Base-by-base conservation (phyloP, 2,888 invertebrate species). In the Volucella zonaria region DNA sequence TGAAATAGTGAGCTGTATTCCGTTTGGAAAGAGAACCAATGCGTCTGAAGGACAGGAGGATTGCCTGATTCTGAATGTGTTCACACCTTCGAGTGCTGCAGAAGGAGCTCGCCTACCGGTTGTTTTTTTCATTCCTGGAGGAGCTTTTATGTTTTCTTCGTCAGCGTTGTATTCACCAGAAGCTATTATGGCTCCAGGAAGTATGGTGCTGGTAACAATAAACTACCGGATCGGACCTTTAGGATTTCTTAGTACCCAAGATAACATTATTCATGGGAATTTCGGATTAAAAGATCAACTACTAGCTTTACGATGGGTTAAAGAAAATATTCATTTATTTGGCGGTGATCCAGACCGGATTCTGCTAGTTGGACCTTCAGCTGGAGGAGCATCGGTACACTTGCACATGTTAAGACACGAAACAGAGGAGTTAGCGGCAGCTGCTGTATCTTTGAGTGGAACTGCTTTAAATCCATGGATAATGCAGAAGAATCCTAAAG, bases 351-450 rank as follows among this genome's bases (percentile, higher is more conserved):
- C 95, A 10, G 92, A 94, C 67, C 94, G 94, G 82, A 92, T 96
- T 52, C 95, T 95, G 0, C 89, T 96, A n/a, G 91, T 93, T 0
- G 96, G 96, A 6, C 93, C 94, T 89, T 95, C 95, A n/a, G 95
- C 95, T 0, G 96, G 96, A 0, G 95, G 94, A 49, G 95, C 94
- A 12, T 95, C 95, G 88, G 95, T 95, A 0, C 95, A 95, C 89
- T 94, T 95, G 87, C 95, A 95, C 87, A 94, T 94, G 87, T 88
- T 95, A n/a, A 94, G 95, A 0, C 94, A 94, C 0, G 88, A 94
- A 87, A 94, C 95, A 14, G 92, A 92, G 90, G 47, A 58, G 18
- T 15, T 86, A 9, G 54, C 86, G 4, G 42, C 73, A 12, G 73
- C 77, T 10, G 86, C 86, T 10, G 94, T 95, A 64, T 94, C 95